These are phyloP conservation scores for Ceratitis capitata DNA, from an alignment of 1,140 invertebrate species.

Conservation along the genomic window DNA sequence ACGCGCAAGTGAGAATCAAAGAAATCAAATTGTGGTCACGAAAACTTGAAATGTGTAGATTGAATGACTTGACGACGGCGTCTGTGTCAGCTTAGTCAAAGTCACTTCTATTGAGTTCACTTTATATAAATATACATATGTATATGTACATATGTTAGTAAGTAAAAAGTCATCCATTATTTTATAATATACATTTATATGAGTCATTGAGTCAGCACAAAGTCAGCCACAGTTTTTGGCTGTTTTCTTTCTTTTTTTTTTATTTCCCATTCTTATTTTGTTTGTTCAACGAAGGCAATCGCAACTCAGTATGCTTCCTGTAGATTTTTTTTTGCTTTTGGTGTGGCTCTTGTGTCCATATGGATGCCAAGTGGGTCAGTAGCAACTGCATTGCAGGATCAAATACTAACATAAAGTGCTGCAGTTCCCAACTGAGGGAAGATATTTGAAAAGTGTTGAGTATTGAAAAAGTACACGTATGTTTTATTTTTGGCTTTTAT, in stretches of 20 bases:
- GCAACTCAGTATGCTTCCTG: not conserved
- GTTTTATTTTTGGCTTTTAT: no score
- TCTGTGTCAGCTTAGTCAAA: not conserved
- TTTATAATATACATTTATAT: no score
- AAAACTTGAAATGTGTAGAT: not conserved
- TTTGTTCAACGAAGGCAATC: not conserved
- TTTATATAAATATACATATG: no score
- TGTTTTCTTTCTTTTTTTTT: not conserved
- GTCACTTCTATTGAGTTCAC: not conserved
- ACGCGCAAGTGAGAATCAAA: not conserved
- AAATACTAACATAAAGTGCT: conserved; percentile 1
- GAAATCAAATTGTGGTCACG: conserved; percentile 1
- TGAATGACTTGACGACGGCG: not conserved
- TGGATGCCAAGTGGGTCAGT: not conserved
- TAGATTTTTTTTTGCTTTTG: not conserved
- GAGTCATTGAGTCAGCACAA: not conserved
- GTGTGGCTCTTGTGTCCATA: not conserved
- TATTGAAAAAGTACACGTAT: no score
- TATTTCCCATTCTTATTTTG: not conserved
- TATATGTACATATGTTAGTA: no score
- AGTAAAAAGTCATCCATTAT: no score
- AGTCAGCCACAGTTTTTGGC: not conserved
- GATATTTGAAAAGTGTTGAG: no score
- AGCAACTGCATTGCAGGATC: not conserved
- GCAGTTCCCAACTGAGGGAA: not conserved